Evolutionary conservation across 1,140 invertebrate genomes (phyloP).

Genomic region (Pogonus chalceus): DNA sequence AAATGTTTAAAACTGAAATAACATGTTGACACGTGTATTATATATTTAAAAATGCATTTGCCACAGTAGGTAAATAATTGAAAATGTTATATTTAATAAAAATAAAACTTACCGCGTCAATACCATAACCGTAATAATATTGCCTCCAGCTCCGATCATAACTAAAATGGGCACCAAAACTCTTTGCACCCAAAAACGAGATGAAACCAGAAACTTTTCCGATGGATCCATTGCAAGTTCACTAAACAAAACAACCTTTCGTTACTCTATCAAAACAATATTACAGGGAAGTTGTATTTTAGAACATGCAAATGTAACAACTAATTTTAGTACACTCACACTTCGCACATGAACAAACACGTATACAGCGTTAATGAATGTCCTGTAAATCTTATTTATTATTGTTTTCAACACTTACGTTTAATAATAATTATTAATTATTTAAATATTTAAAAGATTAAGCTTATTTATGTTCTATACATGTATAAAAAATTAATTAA

Average conservation of each 20-base stretch:
- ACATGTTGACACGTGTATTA: too few species aligned
- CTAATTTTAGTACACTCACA: too few species aligned
- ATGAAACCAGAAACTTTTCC: constrained; percentile 30
- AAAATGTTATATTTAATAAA: too few species aligned
- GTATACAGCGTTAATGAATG: background rate
- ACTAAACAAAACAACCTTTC: background rate
- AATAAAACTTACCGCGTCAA: constrained; percentile 56
- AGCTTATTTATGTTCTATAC: too few species aligned
- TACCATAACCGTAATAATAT: constrained; percentile 61
- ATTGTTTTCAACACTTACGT: background rate
- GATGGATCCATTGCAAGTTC: constrained; percentile 11
- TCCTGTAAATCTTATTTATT: background rate
- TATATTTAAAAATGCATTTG: too few species aligned
- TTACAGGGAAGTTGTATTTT: background rate
- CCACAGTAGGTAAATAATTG: too few species aligned
- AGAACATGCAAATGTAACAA: too few species aligned
- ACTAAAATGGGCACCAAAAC: constrained; percentile 60
- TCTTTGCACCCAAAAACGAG: constrained; percentile 52
- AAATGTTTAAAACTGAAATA: too few species aligned
- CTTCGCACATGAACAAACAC: background rate
- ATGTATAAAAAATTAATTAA: too few species aligned
- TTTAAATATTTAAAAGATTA: too few species aligned
- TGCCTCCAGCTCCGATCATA: constrained; percentile 58
- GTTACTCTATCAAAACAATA: background rate
- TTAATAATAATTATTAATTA: background rate